Conservation (phyloP, 1,140 invertebrate species). For the Leptinotarsa lineolata region DNA sequence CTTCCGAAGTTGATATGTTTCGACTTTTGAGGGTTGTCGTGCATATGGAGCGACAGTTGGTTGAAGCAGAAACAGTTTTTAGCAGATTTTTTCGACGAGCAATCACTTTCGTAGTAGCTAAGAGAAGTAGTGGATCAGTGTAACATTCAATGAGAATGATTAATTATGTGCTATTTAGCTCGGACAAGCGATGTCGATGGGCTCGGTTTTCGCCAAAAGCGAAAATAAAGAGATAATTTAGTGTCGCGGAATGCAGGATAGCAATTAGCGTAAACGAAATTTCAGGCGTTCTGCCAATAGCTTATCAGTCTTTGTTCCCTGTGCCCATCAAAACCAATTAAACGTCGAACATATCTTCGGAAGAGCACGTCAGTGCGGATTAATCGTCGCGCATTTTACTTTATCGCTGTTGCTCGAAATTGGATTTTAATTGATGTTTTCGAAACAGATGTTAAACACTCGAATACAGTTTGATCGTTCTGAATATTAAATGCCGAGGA, state of each 20-base stretch:
- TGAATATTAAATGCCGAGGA: neutral
- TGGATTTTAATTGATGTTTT: slow-evolving; percentile 11
- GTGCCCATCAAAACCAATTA: slow-evolving; percentile 11
- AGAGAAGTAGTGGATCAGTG: too few relatives aligned
- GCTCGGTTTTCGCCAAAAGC: neutral
- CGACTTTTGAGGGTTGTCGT: too few relatives aligned
- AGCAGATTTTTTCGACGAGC: too few relatives aligned
- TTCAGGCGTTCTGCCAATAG: slow-evolving; percentile 8
- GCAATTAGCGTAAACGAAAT: slow-evolving; percentile 15
- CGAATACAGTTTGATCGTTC: neutral
- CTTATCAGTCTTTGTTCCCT: neutral
- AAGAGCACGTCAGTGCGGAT: neutral
- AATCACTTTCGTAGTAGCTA: too few relatives aligned
- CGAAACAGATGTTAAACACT: slow-evolving; percentile 12
- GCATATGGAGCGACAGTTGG: too few relatives aligned
- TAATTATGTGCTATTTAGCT: neutral
- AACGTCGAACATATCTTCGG: slow-evolving; percentile 13
- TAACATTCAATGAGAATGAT: neutral
- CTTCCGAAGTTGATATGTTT: too few relatives aligned
- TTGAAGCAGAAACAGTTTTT: too few relatives aligned
- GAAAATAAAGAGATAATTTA: slow-evolving; percentile 17
- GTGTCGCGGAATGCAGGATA: neutral
- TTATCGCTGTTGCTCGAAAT: neutral
- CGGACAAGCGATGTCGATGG: neutral
- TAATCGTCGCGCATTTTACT: slow-evolving; percentile 11